These are phyloP conservation scores for Phoxinus phoxinus DNA, from an alignment of 2,113 vertebrate genomes.

Conservation along the genomic window DNA sequence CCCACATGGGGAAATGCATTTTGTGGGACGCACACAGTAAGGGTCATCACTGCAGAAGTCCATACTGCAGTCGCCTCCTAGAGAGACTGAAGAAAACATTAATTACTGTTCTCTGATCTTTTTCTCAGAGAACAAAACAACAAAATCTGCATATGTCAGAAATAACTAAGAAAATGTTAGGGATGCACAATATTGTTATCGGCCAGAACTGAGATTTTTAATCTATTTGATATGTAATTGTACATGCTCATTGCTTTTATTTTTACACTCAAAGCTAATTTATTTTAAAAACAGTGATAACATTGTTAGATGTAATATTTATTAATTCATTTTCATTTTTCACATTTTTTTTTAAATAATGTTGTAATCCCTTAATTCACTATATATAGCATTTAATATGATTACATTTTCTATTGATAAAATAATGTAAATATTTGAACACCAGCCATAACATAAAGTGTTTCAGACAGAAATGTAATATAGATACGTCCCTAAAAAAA, in stretches of 20 bases:
- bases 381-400: not conserved
- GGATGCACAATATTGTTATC: not conserved
- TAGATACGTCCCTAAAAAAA: not conserved
- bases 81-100: conserved; percentile 48
- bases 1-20: not conserved
- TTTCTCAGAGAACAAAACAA: not conserved
- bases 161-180: not conserved
- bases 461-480: not conserved
- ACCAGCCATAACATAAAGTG: no score
- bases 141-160: not conserved
- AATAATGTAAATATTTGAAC: not conserved
- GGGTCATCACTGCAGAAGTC: conserved; percentile 34
- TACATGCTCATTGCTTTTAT: not conserved
- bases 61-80: conserved; percentile 55
- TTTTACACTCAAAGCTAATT: not conserved
- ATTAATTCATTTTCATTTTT: no score
- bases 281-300: not conserved
- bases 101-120: not conserved
- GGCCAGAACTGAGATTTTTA: not conserved
- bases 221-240: not conserved
- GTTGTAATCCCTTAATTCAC: not conserved
- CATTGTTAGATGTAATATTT: not conserved
- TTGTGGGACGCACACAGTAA: not conserved
- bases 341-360: no score
- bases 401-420: not conserved